A percentile compares a stretch with the other conserved stretches of the same genome.
These are phyloP conservation scores for Thysanoteuthis rhombus DNA, from an alignment of 2,888 invertebrate species.

Conservation along the genomic window DNA sequence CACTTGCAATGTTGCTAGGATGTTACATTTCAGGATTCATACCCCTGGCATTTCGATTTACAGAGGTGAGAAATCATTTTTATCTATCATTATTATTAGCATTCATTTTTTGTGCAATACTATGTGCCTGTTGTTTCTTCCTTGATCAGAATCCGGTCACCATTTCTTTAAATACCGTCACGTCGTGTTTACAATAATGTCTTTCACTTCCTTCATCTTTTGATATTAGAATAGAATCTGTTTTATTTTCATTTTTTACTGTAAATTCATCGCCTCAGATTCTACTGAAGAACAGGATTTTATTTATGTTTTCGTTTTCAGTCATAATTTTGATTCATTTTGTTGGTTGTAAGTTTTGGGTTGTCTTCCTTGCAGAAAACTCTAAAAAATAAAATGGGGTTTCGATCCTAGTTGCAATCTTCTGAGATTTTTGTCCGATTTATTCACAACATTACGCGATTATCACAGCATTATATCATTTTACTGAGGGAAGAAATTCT, in stretches of 20 bases:
- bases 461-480: too few species aligned
- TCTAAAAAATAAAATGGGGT: not conserved
- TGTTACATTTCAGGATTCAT: constrained; percentile 95
- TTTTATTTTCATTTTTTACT: not conserved
- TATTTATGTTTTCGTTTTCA: not conserved
- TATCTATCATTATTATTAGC: too few species aligned
- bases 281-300: not conserved
- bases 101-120: not conserved
- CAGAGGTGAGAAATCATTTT: constrained; percentile 82
- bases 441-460: too few species aligned
- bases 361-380: not conserved
- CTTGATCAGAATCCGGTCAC: too few species aligned
- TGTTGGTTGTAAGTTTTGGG: not conserved
- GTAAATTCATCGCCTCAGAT: not conserved
- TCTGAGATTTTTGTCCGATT: too few species aligned
- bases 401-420: not conserved
- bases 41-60: constrained; percentile 91
- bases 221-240: not conserved
- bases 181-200: not conserved
- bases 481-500: too few species aligned
- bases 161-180: too few species aligned
- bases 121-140: not conserved
- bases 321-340: not conserved
- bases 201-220: not conserved
- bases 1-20: constrained; percentile 92